Evolutionary conservation across 2,888 invertebrate genomes (phyloP).

Genomic region (Eilema griseolum): DNA sequence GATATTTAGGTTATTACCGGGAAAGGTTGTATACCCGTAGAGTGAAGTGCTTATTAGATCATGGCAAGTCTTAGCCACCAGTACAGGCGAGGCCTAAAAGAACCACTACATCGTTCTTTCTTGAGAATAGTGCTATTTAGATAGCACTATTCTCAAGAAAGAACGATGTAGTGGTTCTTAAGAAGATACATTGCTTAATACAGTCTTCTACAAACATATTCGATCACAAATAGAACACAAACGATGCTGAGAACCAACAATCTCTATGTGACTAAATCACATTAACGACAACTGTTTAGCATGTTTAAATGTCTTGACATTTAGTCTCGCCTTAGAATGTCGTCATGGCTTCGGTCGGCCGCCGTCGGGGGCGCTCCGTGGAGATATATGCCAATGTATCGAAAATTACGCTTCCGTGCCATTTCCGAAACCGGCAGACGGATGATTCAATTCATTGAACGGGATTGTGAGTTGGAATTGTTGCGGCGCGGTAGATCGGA

Average conservation of each 20-base stretch:
- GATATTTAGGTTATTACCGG: too few relatives aligned
- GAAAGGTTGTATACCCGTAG: too few relatives aligned
- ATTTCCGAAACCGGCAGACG: neutral
- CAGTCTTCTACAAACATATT: neutral
- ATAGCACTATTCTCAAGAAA: too few relatives aligned
- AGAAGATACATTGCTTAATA: too few relatives aligned
- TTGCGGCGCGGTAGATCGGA: neutral
- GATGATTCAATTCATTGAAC: neutral
- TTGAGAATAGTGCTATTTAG: too few relatives aligned
- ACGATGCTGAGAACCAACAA: neutral
- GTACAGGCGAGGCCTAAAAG: too few relatives aligned
- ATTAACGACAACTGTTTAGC: neutral
- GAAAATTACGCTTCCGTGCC: neutral
- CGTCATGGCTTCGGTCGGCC: neutral
- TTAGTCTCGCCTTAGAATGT: neutral
- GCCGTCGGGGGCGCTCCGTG: neutral
- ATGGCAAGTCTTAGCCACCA: too few relatives aligned
- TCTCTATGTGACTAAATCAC: neutral
- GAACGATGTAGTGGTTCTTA: too few relatives aligned
- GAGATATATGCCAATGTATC: neutral
- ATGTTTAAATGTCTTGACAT: constrained; percentile 1
- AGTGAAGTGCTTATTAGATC: too few relatives aligned
- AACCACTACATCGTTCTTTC: too few relatives aligned
- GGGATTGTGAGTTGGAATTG: too few relatives aligned
- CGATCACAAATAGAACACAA: neutral